phyloP scores from a whole-genome alignment of 2,888 invertebrate species.

The Eristalis intricaria region DNA sequence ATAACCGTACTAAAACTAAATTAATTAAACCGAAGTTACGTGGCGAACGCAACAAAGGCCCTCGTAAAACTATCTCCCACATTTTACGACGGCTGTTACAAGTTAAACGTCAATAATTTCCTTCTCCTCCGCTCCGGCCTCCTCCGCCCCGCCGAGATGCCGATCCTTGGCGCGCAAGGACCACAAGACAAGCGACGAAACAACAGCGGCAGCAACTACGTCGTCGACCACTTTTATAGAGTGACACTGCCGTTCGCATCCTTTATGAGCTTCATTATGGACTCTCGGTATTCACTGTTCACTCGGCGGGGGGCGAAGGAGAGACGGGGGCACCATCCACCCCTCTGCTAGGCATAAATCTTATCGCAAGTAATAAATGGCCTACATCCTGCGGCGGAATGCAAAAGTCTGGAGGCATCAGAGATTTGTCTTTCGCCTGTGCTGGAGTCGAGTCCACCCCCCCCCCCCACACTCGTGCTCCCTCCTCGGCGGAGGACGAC shows the following conservation, averaged over 20 bases:
- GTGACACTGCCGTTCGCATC: constrained; percentile 53
- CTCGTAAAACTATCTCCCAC: constrained; percentile 64
- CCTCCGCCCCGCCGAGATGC: neutral
- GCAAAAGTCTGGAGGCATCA: constrained; percentile 45
- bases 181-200: neutral
- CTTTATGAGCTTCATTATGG: constrained; percentile 61
- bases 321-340: neutral
- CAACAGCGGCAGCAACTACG: constrained; percentile 1
- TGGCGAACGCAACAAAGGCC: constrained; percentile 56
- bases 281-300: constrained; percentile 18
- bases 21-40: constrained; percentile 68
- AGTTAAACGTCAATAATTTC: constrained; percentile 69
- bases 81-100: constrained; percentile 66
- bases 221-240: constrained; percentile 37
- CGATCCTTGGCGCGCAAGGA: neutral
- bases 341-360: constrained; percentile 56
- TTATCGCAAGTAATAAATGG: constrained; percentile 66
- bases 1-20: constrained; percentile 63
- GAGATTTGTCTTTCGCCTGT: constrained; percentile 50
- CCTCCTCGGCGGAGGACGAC: neutral
- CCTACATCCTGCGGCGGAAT: constrained; percentile 46
- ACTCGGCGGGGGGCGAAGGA: neutral
- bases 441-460: no score
- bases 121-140: constrained; percentile 2
- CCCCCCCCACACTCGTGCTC: neutral